phyloP scores from a whole-genome alignment of 2,113 vertebrate genomes.

The Charina bottae region DNA sequence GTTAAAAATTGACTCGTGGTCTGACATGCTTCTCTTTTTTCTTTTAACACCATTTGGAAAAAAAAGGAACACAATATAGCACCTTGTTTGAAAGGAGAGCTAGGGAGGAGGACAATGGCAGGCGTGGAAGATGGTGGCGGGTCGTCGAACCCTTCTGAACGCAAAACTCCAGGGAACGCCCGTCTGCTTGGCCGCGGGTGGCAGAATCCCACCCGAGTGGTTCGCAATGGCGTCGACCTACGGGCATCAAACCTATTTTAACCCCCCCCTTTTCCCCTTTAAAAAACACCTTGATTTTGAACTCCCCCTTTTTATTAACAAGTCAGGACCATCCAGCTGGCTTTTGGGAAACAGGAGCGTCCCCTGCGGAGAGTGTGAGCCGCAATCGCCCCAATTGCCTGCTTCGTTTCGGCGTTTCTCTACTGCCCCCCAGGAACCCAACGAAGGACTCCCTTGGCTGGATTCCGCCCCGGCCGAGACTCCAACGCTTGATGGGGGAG shows the following conservation, averaged over 20 bases:
- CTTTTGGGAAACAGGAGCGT: background rate
- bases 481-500: background rate
- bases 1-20: background rate
- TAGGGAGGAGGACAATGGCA: background rate
- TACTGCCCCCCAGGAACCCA: background rate
- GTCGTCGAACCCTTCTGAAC: background rate
- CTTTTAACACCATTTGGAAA: conserved; percentile 23
- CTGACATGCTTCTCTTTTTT: background rate
- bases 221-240: background rate
- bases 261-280: background rate
- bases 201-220: background rate
- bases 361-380: background rate
- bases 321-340: background rate
- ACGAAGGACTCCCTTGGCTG: background rate
- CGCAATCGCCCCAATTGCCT: background rate
- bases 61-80: conserved; percentile 31
- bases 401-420: background rate
- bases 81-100: conserved; percentile 28
- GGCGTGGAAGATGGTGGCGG: background rate
- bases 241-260: background rate
- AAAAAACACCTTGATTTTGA: background rate
- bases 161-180: background rate
- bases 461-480: too few species aligned
- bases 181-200: background rate
- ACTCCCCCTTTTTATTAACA: background rate